Conservation (phyloP, 2,113 vertebrate species). For the Lagopus muta region DNA sequence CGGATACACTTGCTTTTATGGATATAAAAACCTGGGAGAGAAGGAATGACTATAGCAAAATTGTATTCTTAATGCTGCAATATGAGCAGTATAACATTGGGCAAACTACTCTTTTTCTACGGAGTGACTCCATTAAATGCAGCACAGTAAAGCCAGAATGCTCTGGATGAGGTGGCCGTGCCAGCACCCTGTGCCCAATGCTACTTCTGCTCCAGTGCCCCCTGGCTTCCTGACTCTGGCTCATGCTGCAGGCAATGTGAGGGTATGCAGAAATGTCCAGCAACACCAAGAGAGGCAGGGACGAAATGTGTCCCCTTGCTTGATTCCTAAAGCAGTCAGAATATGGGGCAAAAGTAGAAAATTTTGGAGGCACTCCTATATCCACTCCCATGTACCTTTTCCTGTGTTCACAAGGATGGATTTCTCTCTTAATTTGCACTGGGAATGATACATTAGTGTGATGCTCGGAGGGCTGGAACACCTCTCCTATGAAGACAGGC, state of each 20-base stretch:
- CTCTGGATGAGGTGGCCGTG: background rate
- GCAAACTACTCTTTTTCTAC: slow-evolving; percentile 47
- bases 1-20: slow-evolving; percentile 52
- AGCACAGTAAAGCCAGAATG: background rate
- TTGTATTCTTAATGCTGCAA: slow-evolving; percentile 49
- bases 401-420: background rate
- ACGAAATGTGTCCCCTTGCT: background rate
- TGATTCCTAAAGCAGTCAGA: background rate
- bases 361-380: background rate
- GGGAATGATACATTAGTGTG: slow-evolving; percentile 27
- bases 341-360: background rate
- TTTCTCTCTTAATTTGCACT: slow-evolving; percentile 8
- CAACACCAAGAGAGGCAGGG: background rate
- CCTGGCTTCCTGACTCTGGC: background rate
- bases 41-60: slow-evolving; percentile 44
- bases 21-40: slow-evolving; percentile 31
- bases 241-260: background rate
- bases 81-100: slow-evolving; percentile 18
- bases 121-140: slow-evolving; percentile 33
- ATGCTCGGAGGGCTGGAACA: too few relatives aligned
- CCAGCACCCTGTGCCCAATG: background rate
- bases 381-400: background rate
- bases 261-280: background rate
- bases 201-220: background rate
- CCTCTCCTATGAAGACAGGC: too few relatives aligned